Evolutionary conservation across 1,140 invertebrate species (phyloP).

Genomic region (Caerostris darwini): DNA sequence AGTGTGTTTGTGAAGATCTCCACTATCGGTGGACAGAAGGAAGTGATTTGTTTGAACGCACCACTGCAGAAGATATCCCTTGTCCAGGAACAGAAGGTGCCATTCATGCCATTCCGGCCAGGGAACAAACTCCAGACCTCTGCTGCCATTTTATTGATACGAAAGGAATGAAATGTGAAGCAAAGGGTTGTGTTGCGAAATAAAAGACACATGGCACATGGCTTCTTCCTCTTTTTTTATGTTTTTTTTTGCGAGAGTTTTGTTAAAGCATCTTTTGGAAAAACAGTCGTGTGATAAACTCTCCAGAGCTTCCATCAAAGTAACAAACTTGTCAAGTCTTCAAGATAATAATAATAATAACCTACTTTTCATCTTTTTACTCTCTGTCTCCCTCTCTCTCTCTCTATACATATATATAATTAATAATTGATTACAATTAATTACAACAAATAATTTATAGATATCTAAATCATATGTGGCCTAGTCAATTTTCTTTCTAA

Average conservation of each 20-base stretch:
- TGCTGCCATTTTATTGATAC: constrained; percentile 15
- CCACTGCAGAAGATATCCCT: not conserved
- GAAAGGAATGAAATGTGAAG: not conserved
- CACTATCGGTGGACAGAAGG: not conserved
- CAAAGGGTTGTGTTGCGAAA: not conserved
- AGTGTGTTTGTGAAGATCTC: not conserved
- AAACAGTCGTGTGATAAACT: not conserved
- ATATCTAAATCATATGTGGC: too few species aligned
- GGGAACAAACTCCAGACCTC: constrained; percentile 11
- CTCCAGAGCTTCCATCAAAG: too few species aligned
- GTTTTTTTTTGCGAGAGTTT: not conserved
- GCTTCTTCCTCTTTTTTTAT: not conserved
- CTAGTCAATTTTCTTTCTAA: too few species aligned
- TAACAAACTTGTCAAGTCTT: too few species aligned
- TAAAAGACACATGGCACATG: constrained; percentile 23
- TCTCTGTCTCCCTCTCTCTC: too few species aligned
- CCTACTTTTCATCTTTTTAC: too few species aligned
- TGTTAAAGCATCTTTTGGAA: not conserved
- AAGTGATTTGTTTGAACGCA: not conserved
- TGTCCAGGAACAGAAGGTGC: not conserved
- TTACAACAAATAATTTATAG: too few species aligned
- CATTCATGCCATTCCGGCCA: not conserved
- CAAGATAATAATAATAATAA: too few species aligned
- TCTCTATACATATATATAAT: too few species aligned
- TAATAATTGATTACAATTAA: too few species aligned